Percentiles rank a stretch among this genome's conserved stretches.
These are phyloP conservation scores for Dendrocopos noguchii DNA, from an alignment of 2,113 vertebrate species.

Conservation along the genomic window DNA sequence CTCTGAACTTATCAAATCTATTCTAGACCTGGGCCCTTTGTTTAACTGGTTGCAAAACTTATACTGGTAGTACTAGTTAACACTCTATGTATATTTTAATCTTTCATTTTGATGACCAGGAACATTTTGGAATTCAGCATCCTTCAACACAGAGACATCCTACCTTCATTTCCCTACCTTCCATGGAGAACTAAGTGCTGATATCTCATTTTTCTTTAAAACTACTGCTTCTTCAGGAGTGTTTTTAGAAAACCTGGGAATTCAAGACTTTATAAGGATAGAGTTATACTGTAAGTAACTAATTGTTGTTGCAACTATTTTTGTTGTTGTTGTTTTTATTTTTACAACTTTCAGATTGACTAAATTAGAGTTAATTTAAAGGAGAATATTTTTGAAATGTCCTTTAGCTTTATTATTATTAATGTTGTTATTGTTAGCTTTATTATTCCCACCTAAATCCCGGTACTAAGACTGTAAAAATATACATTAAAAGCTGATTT, in stretches of 20 bases:
- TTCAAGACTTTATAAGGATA: constrained; percentile 95
- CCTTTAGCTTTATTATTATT: neutral
- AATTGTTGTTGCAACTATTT: neutral
- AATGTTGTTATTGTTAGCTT: neutral
- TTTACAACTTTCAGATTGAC: neutral
- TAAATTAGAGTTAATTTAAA: neutral
- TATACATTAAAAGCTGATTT: neutral
- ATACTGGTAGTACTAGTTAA: neutral
- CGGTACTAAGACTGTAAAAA: neutral
- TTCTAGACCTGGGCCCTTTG: neutral
- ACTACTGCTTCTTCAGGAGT: constrained; percentile 91
- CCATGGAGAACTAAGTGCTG: constrained; percentile 92
- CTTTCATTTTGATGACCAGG: constrained; percentile 72
- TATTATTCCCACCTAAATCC: neutral
- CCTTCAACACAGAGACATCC: constrained; percentile 91
- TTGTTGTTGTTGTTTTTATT: neutral
- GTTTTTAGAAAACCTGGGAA: constrained; percentile 96
- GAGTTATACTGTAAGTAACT: constrained; percentile 91
- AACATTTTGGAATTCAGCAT: constrained; percentile 95
- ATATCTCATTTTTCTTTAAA: constrained; percentile 96
- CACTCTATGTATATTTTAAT: neutral
- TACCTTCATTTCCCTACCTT: constrained; percentile 99
- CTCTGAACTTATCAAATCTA: neutral
- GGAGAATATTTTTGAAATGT: neutral
- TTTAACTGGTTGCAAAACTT: neutral